phyloP scores from a whole-genome alignment of 2,797 vertebrate genomes.

The Sebastolobus altivelis region DNA sequence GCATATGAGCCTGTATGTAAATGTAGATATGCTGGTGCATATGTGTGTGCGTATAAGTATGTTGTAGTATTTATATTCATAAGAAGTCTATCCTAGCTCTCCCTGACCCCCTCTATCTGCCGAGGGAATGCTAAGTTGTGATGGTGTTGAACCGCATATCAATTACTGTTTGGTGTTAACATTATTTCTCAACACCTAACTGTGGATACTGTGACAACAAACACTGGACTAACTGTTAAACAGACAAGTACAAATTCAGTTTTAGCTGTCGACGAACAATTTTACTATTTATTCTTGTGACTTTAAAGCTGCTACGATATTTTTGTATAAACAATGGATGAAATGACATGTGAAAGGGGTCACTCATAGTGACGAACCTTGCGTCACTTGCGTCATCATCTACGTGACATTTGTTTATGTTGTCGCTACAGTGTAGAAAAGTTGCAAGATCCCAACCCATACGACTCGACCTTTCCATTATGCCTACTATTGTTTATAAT shows the following conservation, averaged over 20 bases:
- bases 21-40: constrained; percentile 18
- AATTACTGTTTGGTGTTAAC: constrained; percentile 61
- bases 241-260: not conserved
- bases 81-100: constrained; percentile 59
- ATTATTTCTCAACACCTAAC: constrained; percentile 33
- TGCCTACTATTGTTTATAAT: no score
- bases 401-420: no score
- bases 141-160: constrained; percentile 66
- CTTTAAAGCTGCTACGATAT: not conserved
- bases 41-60: constrained; percentile 15
- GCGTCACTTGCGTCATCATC: no score
- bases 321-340: constrained; percentile 2
- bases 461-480: no score
- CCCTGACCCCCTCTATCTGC: constrained; percentile 66
- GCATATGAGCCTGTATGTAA: constrained; percentile 42
- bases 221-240: constrained; percentile 7
- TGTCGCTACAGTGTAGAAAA: no score
- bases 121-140: constrained; percentile 69
- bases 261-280: not conserved
- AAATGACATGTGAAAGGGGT: not conserved
- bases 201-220: constrained; percentile 21
- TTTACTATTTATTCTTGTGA: constrained; percentile 2
- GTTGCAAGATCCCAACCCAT: no score
- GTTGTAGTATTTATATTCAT: constrained; percentile 73
- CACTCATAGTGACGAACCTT: not conserved